Evolutionary conservation across 2,113 vertebrate species (phyloP), one percentile per base, ranked within the genome.

Genomic region (Leptocoma aspasia): DNA sequence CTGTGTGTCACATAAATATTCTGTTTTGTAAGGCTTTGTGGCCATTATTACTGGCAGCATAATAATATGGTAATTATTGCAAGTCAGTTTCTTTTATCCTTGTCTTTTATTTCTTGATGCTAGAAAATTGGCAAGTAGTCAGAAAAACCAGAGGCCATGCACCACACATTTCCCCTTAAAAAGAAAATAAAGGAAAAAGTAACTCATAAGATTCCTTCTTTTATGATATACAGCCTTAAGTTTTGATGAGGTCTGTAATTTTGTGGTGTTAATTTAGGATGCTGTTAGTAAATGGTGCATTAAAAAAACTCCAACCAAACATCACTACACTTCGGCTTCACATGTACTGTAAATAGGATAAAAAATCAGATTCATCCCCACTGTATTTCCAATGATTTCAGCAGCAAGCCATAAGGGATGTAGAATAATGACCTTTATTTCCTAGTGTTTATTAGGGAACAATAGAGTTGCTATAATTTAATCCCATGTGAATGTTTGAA

Each of bases 31-130:
- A 95, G 94, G 54, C 42, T 92, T 94, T 90, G 30, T 77, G 94
- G 50, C 78, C 69, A 54, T 93, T 91, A 92, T 89, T 92, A 81
- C 68, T 96, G 87, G 21, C 64, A 88, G 57, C 19, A 82, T 91
- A 96, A 66, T 95, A 95, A 56, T 92, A 39, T 8, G 13, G 17
- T 77, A 71, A 84, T 94, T 93, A 81, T 72, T 85, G 27, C 61
- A 60, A 59, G 41, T 78, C 26, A 72, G 0, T 82, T 90, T 82
- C 10, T 89, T 94, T 70, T 69, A n/a, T 81, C 31, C 10, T 52
- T 75, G 30, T 42, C 26, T 72, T 92, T 84, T 66, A 44, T 91
- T 94, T 91, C 57, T 35, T 71, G 65, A 41, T 85, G 37, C 27
- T 85, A 41, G 33, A 83, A 75, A 85, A 63, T 27, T 41, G 20